Evolutionary conservation across 1,140 invertebrate species (phyloP).

Genomic region (Acyrthosiphon pisum): DNA sequence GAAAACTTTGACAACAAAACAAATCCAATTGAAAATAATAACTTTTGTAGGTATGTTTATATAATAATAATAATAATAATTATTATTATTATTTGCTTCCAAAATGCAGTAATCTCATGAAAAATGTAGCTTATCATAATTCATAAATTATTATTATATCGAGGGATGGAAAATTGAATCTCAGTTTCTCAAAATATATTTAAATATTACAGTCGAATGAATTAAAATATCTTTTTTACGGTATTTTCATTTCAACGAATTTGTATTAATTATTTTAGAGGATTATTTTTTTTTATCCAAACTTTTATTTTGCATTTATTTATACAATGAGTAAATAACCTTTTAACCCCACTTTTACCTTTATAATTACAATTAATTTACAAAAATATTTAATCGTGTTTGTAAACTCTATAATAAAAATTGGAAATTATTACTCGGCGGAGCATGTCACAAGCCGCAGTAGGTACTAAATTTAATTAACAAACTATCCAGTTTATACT

Average conservation of each 20-base stretch:
- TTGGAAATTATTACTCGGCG: not conserved
- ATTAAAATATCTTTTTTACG: not conserved
- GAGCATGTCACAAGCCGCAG: not conserved
- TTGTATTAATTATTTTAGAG: not conserved
- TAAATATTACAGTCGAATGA: not conserved
- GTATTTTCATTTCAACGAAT: not conserved
- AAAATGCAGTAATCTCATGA: not conserved
- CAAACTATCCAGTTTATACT: not conserved
- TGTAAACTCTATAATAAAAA: not conserved
- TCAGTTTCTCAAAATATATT: not conserved
- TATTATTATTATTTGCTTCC: not conserved
- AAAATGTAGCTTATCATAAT: not conserved
- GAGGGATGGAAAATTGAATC: not conserved
- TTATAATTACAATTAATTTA: not conserved
- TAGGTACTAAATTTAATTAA: not conserved
- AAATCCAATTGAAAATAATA: slow-evolving; percentile 9
- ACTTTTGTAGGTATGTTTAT: not conserved
- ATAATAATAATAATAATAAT: not conserved
- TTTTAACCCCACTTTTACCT: not conserved
- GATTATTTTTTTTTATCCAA: not conserved
- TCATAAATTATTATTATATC: slow-evolving; percentile 9
- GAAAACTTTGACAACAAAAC: slow-evolving; percentile 42
- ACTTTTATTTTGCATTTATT: slow-evolving; percentile 17
- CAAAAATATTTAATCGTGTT: not conserved
- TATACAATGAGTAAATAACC: not conserved